A percentile compares a stretch with the other conserved stretches of the same genome.
Conservation (phyloP, 2,888 invertebrate species). For the Machimus atricapillus region DNA sequence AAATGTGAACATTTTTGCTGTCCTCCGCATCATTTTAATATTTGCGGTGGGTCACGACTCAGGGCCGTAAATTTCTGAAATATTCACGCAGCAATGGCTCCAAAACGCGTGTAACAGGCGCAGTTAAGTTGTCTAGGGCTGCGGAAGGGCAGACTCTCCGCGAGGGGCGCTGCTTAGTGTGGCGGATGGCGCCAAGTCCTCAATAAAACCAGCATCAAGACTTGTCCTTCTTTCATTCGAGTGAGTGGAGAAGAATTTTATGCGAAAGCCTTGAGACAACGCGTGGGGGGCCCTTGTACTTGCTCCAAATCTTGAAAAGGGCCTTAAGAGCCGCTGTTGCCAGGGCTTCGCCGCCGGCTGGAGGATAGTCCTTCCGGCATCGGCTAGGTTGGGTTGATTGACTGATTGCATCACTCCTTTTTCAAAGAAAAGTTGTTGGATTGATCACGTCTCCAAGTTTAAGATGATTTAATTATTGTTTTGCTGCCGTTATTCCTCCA, state of each 20-base stretch:
- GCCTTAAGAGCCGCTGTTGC: not conserved
- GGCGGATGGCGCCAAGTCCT: constrained; percentile 29
- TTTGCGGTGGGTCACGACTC: constrained; percentile 22
- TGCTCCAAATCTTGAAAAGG: not conserved
- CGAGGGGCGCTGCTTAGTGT: not conserved
- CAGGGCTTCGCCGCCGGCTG: not conserved
- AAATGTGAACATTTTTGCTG: not conserved
- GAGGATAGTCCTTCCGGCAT: not conserved
- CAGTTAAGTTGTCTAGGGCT: not conserved
- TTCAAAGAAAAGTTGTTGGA: not conserved
- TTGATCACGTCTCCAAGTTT: not conserved
- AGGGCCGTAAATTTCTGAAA: not conserved
- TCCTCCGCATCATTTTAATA: constrained; percentile 3
- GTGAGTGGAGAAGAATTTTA: constrained; percentile 2
- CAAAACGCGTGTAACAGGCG: constrained; percentile 27
- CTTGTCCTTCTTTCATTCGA: not conserved
- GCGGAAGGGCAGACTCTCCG: not conserved
- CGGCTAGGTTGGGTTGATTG: not conserved
- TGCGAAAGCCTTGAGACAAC: constrained; percentile 13
- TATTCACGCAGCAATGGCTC: not conserved
- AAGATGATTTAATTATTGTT: not conserved
- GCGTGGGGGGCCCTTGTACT: constrained; percentile 13
- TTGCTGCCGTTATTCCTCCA: not conserved
- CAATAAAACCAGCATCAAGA: constrained; percentile 21
- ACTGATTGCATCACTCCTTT: not conserved